Evolutionary conservation across 2,888 invertebrate species (phyloP), one percentile per base, ranked within the genome.

Genomic region (Sepiola atlantica): DNA sequence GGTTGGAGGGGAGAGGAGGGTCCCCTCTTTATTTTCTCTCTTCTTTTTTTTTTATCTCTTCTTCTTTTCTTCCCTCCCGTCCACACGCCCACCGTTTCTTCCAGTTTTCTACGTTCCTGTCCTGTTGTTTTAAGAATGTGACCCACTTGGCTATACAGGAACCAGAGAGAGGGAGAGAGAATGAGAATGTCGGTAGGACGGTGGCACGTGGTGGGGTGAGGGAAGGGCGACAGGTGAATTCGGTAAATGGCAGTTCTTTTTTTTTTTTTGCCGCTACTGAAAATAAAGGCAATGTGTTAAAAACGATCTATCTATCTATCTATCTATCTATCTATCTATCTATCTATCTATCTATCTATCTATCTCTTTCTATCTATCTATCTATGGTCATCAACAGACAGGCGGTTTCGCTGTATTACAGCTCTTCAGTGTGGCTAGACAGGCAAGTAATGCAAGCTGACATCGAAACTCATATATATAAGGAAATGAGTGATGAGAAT

Each of bases 81-180:
- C 77, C 16, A n/a, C 77, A 77, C 21, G n/a, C n/a, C 77, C 77
- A 32, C 77, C 77, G 77, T 77, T 77, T 77, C 77, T 77, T 77
- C 77, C n/a, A 45, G 77, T 77, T 77, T 77, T 77, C 77, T 77
- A 16, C n/a, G 77, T 77, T 32, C 77, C 77, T 77, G 77, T 21
- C 77, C 16, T 77, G n/a, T 77, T 77, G 77, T 77, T 77, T 77
- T 77, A 77, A 77, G 77, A 77, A 77, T 77, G 77, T 77, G 77
- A 77, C 77, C 77, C 77, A 77, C n/a, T 77, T 77, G 77, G n/a
- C 77, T 77, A n/a, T 77, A 77, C 77, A 77, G 77, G 77, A 77
- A 77, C 77, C 77, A 16, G 77, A 0, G 21, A 77, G 77, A n/a
- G 77, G 12, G 45, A 45, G 45, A 45, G 45, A 45, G 45, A 45